Conservation (phyloP, 2,113 vertebrate species). For the Pleuronectes platessa region DNA sequence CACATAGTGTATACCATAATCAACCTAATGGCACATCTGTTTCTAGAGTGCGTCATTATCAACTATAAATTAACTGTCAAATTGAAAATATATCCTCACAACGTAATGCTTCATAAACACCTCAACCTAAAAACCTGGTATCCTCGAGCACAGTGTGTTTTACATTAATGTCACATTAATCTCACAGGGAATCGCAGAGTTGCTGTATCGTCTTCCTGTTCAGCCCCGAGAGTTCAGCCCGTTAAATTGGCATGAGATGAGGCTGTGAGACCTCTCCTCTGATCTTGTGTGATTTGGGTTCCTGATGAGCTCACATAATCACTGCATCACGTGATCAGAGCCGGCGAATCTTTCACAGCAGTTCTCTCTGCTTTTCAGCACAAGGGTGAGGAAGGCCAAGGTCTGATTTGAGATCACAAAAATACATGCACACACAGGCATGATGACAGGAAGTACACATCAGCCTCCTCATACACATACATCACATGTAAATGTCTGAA, state of each 20-base stretch:
- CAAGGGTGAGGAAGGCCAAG: background rate
- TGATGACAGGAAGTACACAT: background rate
- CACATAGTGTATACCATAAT: background rate
- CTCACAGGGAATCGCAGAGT: no score
- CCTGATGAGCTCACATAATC: conserved; percentile 42
- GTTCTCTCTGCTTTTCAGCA: conserved; percentile 24
- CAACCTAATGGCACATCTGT: background rate
- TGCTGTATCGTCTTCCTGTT: background rate
- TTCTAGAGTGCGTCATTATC: background rate
- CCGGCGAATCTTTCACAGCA: conserved; percentile 38
- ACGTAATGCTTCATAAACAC: background rate
- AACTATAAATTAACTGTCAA: background rate
- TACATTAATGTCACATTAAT: background rate
- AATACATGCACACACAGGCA: no score
- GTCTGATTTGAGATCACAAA: conserved; percentile 8
- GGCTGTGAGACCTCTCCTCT: conserved; percentile 13
- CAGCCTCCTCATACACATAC: background rate
- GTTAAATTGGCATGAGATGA: conserved; percentile 11
- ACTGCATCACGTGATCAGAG: background rate
- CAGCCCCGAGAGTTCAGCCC: background rate
- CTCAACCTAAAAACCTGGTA: background rate
- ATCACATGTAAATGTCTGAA: conserved; percentile 11
- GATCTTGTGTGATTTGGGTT: conserved; percentile 10
- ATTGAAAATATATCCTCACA: background rate
- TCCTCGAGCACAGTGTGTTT: background rate